Evolutionary conservation across 2,888 invertebrate species (phyloP).

Genomic region (Euspilapteryx auroguttella): DNA sequence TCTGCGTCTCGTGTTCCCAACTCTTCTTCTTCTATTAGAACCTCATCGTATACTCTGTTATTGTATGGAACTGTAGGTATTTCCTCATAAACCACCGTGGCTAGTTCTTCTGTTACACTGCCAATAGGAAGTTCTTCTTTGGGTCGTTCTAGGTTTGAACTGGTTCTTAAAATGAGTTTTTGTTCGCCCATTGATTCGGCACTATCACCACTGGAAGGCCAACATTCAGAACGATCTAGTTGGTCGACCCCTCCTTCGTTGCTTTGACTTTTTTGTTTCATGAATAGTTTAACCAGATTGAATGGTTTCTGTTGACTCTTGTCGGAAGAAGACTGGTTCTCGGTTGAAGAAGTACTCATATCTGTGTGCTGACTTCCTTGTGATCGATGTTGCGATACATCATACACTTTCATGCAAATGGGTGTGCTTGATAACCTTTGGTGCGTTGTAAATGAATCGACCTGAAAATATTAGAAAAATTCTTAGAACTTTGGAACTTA

Average conservation of each 20-base stretch:
- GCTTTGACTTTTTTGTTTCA: slow-evolving; percentile 86
- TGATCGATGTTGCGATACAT: slow-evolving; percentile 43
- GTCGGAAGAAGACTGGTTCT: slow-evolving; percentile 47
- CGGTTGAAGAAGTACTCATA: slow-evolving; percentile 56
- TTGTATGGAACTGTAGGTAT: slow-evolving; percentile 26
- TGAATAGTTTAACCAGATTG: slow-evolving; percentile 84
- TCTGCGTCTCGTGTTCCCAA: slow-evolving; percentile 41
- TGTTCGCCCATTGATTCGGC: slow-evolving; percentile 60
- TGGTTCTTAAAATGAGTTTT: slow-evolving; percentile 15
- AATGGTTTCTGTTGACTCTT: slow-evolving; percentile 68
- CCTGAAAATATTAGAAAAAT: slow-evolving; percentile 42
- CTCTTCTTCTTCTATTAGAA: slow-evolving; percentile 49
- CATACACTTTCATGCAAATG: slow-evolving; percentile 50
- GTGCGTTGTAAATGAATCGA: slow-evolving; percentile 50
- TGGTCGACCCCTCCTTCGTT: slow-evolving; percentile 79
- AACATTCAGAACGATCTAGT: slow-evolving; percentile 71
- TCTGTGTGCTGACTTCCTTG: slow-evolving; percentile 51
- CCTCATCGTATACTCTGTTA: slow-evolving; percentile 47
- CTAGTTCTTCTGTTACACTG: slow-evolving; percentile 45
- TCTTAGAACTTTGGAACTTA: no score
- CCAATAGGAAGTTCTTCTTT: slow-evolving; percentile 61
- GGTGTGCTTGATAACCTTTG: slow-evolving; percentile 43
- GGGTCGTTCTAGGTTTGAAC: slow-evolving; percentile 21
- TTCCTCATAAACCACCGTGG: slow-evolving; percentile 40
- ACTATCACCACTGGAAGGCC: slow-evolving; percentile 71